Evolutionary conservation across 1,140 invertebrate genomes (phyloP), one percentile per base, ranked within the genome.

Genomic region (Pseudomyrmex concolor): DNA sequence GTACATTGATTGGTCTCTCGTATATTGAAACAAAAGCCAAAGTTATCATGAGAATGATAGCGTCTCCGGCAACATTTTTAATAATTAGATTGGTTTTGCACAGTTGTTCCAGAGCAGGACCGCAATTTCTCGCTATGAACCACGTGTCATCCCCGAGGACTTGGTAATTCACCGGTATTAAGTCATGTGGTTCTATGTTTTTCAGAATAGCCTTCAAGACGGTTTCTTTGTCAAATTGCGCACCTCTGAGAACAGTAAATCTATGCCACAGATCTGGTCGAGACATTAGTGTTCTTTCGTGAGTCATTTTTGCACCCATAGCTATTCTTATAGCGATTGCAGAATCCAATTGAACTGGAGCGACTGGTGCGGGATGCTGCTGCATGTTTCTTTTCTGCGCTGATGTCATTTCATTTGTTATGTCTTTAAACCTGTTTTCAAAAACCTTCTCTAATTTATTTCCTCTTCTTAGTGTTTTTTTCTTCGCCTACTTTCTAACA

Each of bases 91-190:
- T 94, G 15, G 91, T 87, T 17, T 90, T 91, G 70, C 95, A 95
- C 0, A 95, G 84, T 86, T 94, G 93, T 50, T 94, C 92, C 3
- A 95, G 85, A 0, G 95, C 95, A 2, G 91, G 80, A 3, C 93
- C 94, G 84, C 95, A 95, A 83, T 95, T 95, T 70, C 94, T 91
- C 3, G 93, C 93, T 43, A 95, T 81, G 80, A 95, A 95, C 55
- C 87, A 93, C 0, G 93, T 90, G 62, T 93, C 91, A 2, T 91
- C 86, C 1, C 92, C 92, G 3, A 88, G 86, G 10, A 89, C 82
- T 43, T 93, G 91, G 89, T 94, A 95, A n/a, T 86, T 91, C 0
- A 95, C 93, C 10, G 95, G 95, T 54, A 95, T 94, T 3, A 95
- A 87, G 72, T 95, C 94, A 4, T 92, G 87, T 8, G 95, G 95